A percentile compares a stretch with the other conserved stretches of the same genome.
These are phyloP conservation scores for Apamea anceps DNA, from an alignment of 2,888 invertebrate species.

Conservation along the genomic window DNA sequence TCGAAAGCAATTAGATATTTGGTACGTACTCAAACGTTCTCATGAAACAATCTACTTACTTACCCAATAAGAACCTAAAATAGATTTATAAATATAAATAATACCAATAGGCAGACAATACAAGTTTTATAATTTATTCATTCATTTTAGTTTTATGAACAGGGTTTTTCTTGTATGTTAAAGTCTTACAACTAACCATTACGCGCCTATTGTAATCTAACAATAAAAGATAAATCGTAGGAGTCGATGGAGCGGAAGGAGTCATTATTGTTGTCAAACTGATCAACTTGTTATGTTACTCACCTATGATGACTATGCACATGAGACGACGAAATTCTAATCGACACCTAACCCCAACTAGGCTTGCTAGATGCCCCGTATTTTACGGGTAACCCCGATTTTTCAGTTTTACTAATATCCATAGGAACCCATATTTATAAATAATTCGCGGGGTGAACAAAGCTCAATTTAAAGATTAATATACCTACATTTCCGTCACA, in stretches of 20 bases:
- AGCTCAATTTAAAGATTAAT: not conserved
- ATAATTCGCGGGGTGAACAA: not conserved
- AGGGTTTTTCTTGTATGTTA: not conserved
- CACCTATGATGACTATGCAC: constrained; percentile 30
- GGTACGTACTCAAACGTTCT: not conserved
- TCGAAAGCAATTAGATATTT: not conserved
- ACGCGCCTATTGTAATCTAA: constrained; percentile 11
- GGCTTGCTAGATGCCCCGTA: not conserved
- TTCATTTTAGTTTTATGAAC: no score
- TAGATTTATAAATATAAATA: not conserved
- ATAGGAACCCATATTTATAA: not conserved
- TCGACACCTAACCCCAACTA: constrained; percentile 27
- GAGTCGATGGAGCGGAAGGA: constrained; percentile 31
- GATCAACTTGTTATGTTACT: constrained; percentile 47
- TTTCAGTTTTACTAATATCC: not conserved
- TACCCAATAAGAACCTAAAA: not conserved
- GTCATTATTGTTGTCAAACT: constrained; percentile 39
- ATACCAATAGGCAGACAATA: no score
- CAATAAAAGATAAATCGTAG: constrained; percentile 37
- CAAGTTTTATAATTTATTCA: not conserved
- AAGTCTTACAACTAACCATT: constrained; percentile 1
- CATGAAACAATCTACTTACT: not conserved
- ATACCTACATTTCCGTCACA: not conserved
- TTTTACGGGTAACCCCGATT: not conserved
- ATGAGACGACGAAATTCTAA: constrained; percentile 20